Percentiles rank a stretch among this genome's conserved stretches.
Evolutionary conservation across 2,888 invertebrate genomes (phyloP).

Genomic region (Dicycla oo): DNA sequence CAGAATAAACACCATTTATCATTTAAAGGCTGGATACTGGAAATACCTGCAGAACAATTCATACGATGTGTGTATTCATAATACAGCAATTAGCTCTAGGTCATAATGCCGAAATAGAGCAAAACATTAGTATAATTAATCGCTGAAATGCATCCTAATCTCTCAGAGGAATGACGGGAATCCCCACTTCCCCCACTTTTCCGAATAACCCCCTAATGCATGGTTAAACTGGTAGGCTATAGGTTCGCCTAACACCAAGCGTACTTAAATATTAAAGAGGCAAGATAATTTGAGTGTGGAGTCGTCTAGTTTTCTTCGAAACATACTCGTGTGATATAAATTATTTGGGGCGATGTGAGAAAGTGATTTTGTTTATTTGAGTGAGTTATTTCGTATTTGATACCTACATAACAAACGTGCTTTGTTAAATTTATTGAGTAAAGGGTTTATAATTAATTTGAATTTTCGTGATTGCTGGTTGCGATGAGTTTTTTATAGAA

Average conservation of each 20-base stretch:
- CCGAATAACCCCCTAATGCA: slow-evolving; percentile 49
- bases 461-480: neutral
- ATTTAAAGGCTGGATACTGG: neutral
- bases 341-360: slow-evolving; percentile 19
- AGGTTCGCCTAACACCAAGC: slow-evolving; percentile 48
- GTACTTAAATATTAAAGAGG: slow-evolving; percentile 51
- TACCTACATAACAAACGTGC: neutral
- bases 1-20: neutral
- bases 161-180: slow-evolving; percentile 49
- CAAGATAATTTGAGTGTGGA: slow-evolving; percentile 47
- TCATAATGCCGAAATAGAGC: slow-evolving; percentile 42
- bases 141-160: slow-evolving; percentile 54
- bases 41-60: neutral
- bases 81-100: slow-evolving; percentile 24
- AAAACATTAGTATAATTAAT: slow-evolving; percentile 60
- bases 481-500: neutral
- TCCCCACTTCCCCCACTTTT: slow-evolving; percentile 17
- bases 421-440: neutral
- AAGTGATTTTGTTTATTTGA: slow-evolving; percentile 21
- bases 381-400: slow-evolving; percentile 19
- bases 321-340: slow-evolving; percentile 29
- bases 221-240: slow-evolving; percentile 51
- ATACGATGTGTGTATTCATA: neutral
- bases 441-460: slow-evolving; percentile 3
- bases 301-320: slow-evolving; percentile 41